Evolutionary conservation across 2,888 invertebrate species (phyloP).

Genomic region (Dinocampus coccinellae): DNA sequence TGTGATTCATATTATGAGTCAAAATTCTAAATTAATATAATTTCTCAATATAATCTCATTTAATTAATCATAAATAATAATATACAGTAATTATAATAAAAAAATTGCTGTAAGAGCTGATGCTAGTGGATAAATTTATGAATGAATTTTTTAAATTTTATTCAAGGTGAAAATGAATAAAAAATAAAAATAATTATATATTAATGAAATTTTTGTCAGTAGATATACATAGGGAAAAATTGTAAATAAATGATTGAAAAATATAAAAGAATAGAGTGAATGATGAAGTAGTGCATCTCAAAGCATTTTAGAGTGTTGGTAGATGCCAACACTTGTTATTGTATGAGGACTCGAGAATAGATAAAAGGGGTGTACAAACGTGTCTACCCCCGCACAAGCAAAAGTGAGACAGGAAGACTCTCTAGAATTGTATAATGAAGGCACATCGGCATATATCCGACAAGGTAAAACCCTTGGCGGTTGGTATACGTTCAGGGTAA

Average conservation of each 20-base stretch:
- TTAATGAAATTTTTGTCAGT: too few relatives aligned
- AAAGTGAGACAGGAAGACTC: slow-evolving; percentile 28
- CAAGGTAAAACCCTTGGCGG: slow-evolving; percentile 33
- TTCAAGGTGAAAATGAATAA: too few relatives aligned
- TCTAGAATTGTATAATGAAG: slow-evolving; percentile 41
- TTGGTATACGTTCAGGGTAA: slow-evolving; percentile 36
- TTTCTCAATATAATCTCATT: not conserved
- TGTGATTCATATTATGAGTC: not conserved
- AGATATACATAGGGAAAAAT: not conserved
- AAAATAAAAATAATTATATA: not conserved
- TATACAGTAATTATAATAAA: too few relatives aligned
- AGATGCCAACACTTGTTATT: slow-evolving; percentile 35
- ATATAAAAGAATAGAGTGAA: slow-evolving; percentile 30
- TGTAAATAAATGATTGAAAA: slow-evolving; percentile 24
- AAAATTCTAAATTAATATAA: not conserved
- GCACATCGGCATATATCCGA: slow-evolving; percentile 32
- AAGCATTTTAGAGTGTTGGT: slow-evolving; percentile 3
- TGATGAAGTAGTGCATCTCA: slow-evolving; percentile 18
- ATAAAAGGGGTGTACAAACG: slow-evolving; percentile 16
- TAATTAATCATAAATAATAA: not conserved
- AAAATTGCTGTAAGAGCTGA: too few relatives aligned
- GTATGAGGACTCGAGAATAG: not conserved
- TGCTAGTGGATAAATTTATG: too few relatives aligned
- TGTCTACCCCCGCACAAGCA: not conserved
- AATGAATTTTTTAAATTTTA: too few relatives aligned